phyloP scores from a whole-genome alignment of 2,888 invertebrate genomes.

The Noctua janthina region DNA sequence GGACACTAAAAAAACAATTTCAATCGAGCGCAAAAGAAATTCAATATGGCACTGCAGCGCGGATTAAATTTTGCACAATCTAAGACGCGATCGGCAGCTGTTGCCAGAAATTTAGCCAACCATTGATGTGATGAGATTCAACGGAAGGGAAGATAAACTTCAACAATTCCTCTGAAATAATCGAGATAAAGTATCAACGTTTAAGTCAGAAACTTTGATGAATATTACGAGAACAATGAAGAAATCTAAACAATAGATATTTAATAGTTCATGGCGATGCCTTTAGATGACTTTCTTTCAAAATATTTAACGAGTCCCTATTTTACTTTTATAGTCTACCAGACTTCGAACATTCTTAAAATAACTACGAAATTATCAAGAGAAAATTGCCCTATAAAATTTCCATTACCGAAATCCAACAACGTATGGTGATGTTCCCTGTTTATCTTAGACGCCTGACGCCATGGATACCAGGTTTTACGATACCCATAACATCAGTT shows the following conservation, averaged over 20 bases:
- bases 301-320: slow-evolving; percentile 50
- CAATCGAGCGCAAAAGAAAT: slow-evolving; percentile 88
- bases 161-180: slow-evolving; percentile 70
- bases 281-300: slow-evolving; percentile 40
- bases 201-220: slow-evolving; percentile 40
- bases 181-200: slow-evolving; percentile 67
- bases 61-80: slow-evolving; percentile 89
- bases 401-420: slow-evolving; percentile 75
- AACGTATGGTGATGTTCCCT: slow-evolving; percentile 72
- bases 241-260: slow-evolving; percentile 60
- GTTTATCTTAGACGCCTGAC: slow-evolving; percentile 77
- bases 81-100: slow-evolving; percentile 86
- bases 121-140: slow-evolving; percentile 81
- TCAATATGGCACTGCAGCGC: slow-evolving; percentile 86
- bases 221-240: slow-evolving; percentile 55
- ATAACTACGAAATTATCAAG: slow-evolving; percentile 74
- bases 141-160: slow-evolving; percentile 75
- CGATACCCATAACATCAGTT: slow-evolving; percentile 81
- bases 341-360: slow-evolving; percentile 65
- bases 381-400: slow-evolving; percentile 82
- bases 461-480: slow-evolving; percentile 80
- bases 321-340: slow-evolving; percentile 59
- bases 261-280: slow-evolving; percentile 48
- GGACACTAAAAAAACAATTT: slow-evolving; percentile 84
- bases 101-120: slow-evolving; percentile 82